phyloP scores from a whole-genome alignment of 2,797 vertebrate species.

The Triplophysa yarkandensis region DNA sequence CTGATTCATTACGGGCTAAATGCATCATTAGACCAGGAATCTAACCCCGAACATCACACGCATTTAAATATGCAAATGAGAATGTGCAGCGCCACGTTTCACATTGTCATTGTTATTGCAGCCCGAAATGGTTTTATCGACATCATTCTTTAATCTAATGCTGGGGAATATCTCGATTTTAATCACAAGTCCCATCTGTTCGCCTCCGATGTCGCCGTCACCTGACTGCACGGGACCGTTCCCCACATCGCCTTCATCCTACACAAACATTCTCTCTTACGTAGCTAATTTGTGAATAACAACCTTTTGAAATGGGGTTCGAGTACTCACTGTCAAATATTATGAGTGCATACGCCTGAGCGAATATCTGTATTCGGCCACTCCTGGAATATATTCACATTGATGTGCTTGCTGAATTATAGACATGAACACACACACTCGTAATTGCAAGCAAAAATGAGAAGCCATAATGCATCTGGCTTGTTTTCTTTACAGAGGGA shows the following conservation, averaged over 20 bases:
- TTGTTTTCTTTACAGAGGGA: slow-evolving; percentile 57
- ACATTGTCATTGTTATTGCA: slow-evolving; percentile 64
- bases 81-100: slow-evolving; percentile 55
- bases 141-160: slow-evolving; percentile 65
- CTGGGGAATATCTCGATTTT: slow-evolving; percentile 59
- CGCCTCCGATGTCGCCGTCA: slow-evolving; percentile 48
- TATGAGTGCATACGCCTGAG: slow-evolving; percentile 22
- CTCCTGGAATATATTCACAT: slow-evolving; percentile 22
- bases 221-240: slow-evolving; percentile 41
- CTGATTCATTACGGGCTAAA: slow-evolving; percentile 80
- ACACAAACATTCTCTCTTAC: slow-evolving; percentile 32
- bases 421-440: slow-evolving; percentile 2
- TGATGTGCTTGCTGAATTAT: slow-evolving; percentile 16
- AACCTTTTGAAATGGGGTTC: slow-evolving; percentile 43
- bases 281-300: slow-evolving; percentile 46
- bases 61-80: slow-evolving; percentile 79
- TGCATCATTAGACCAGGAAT: slow-evolving; percentile 77
- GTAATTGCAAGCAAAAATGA: not conserved
- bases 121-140: slow-evolving; percentile 61
- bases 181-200: slow-evolving; percentile 69
- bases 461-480: slow-evolving; percentile 29
- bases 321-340: slow-evolving; percentile 28
- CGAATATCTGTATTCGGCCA: slow-evolving; percentile 19
- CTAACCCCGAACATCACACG: slow-evolving; percentile 74
- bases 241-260: slow-evolving; percentile 30